Evolutionary conservation across 2,797 vertebrate genomes (phyloP), one percentile per base, ranked within the genome.

Genomic region (Nannoperca australis): DNA sequence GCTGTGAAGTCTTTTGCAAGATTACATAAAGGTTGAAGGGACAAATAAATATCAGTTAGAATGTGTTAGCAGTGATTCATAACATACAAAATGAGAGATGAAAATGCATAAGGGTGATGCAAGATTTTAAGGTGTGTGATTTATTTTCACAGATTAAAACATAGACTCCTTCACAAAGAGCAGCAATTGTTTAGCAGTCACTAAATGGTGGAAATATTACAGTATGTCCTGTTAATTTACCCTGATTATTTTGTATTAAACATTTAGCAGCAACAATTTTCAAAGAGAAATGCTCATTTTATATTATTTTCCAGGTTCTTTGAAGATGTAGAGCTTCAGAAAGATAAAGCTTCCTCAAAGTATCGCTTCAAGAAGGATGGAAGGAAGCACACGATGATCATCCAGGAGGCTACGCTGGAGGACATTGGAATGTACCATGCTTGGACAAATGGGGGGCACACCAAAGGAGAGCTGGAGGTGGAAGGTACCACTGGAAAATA

Each of bases 301-400:
- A 6, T 65, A n/a, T 79, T 54, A 1, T 71, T 54, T 47, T 63
- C 49, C 78, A 99, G 98, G 98, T 94, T 30, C 81, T 98, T 95
- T 83, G 96, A 97, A 18, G 97, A 97, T 0, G 51, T 91, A 40
- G 97, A 99, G 82, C 68, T 99, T 60, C 93, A 93, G 0, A 95
- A 93, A 72, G 96, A 97, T 2, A 93, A 95, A 1, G 87, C 92
- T 0, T 79, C 60, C 11, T 0, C 72, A 2, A 97, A 95, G 76
- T 97, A 82, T 80, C 97, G 97, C 64, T 95, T 98, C 81, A 99
- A 97, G 92, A 98, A 97, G 73, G 97, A 97, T 0, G 97, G 97
- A 3, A 96, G 78, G 78, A 96, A 95, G 14, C 98, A 99, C 61
- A 93, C 89, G 0, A 90, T 99, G 14, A 96, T 97, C 76, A 97